phyloP scores from a whole-genome alignment of 2,888 invertebrate species.

The Drosophila gaucha region DNA sequence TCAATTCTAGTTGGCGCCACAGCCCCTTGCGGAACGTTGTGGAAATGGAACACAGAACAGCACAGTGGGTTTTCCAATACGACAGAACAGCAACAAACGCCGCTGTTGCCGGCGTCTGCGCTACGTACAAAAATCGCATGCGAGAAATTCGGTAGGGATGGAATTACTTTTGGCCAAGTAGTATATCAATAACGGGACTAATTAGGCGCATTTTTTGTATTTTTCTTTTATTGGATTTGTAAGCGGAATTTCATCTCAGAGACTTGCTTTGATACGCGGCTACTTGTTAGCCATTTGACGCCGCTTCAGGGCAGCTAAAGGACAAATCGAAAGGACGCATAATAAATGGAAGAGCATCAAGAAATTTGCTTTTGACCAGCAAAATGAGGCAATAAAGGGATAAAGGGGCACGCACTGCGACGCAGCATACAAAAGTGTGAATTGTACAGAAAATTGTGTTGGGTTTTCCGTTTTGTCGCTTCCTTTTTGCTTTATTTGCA shows the following conservation, averaged over 20 bases:
- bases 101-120: conserved; percentile 29
- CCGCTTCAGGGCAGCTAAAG: conserved; percentile 12
- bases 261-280: conserved; percentile 46
- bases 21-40: conserved; percentile 37
- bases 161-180: conserved; percentile 7
- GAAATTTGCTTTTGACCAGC: conserved; percentile 36
- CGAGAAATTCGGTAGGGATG: conserved; percentile 16
- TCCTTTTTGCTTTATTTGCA: conserved; percentile 58
- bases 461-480: conserved; percentile 59
- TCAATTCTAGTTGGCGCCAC: conserved; percentile 29
- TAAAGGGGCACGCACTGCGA: conserved; percentile 30
- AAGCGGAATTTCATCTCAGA: conserved; percentile 39
- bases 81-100: conserved; percentile 19
- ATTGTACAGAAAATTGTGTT: conserved; percentile 58
- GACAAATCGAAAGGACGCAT: conserved; percentile 55
- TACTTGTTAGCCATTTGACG: conserved; percentile 59
- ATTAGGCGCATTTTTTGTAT: conserved; percentile 34
- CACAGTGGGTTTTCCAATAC: conserved; percentile 28
- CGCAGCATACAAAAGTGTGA: conserved; percentile 39
- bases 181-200: conserved; percentile 53
- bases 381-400: conserved; percentile 24
- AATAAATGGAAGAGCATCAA: conserved; percentile 66
- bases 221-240: conserved; percentile 33
- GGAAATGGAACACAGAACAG: conserved; percentile 44
- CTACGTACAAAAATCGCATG: conserved; percentile 39